Evolutionary conservation across 2,797 vertebrate species (phyloP).

Genomic region (Intellagama lesueurii): DNA sequence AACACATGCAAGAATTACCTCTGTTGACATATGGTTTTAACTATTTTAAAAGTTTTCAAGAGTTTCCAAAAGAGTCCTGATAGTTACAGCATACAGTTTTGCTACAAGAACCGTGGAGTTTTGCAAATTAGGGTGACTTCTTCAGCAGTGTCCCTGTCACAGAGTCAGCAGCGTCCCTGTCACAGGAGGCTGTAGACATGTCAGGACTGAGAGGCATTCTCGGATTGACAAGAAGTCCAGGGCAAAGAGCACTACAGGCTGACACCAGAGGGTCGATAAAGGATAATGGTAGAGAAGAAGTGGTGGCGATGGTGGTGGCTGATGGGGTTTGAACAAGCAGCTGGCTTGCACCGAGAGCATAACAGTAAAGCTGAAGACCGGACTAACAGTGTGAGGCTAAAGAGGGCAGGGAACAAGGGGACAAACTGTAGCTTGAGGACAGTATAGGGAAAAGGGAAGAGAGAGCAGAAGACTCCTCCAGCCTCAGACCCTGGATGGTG

Average conservation of each 20-base stretch:
- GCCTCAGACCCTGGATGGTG: slow-evolving; percentile 8
- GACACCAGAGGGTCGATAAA: neutral
- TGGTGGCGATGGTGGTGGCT: too few relatives aligned
- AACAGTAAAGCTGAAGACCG: neutral
- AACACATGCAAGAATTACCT: too few relatives aligned
- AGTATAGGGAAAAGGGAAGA: neutral
- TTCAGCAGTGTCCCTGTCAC: too few relatives aligned
- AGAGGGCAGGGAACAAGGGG: neutral
- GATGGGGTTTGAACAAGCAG: neutral
- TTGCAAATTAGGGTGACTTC: neutral
- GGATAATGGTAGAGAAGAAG: neutral
- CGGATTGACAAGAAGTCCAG: neutral
- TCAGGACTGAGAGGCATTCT: neutral
- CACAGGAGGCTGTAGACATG: neutral
- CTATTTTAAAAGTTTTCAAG: too few relatives aligned
- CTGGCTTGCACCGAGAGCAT: neutral
- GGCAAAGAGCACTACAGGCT: neutral
- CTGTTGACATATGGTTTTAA: too few relatives aligned
- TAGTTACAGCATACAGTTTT: neutral
- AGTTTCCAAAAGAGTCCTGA: too few relatives aligned
- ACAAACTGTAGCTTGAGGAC: neutral
- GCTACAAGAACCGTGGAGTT: neutral
- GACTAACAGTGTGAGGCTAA: neutral
- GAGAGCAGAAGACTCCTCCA: slow-evolving; percentile 1
- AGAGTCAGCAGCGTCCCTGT: too few relatives aligned